Evolutionary conservation across 2,888 invertebrate genomes (phyloP), one percentile per base, ranked within the genome.

Genomic region (Diarsia mendica): DNA sequence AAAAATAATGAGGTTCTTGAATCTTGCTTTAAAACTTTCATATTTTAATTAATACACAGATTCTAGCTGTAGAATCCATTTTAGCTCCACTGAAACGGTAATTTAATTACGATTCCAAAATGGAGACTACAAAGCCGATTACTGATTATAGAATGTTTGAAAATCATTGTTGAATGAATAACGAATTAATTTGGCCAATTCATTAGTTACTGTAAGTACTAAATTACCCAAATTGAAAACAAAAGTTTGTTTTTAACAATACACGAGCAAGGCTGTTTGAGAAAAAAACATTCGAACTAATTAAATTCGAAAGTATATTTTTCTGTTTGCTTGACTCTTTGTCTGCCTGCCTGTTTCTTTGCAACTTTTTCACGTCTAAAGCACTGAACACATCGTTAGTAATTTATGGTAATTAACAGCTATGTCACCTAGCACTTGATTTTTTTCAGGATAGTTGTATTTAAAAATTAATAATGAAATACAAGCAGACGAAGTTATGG

Each of bases 1-100:
- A 78, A 85, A 89, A 88, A 89, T 90, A 87, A 89, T 79, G 83
- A 86, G 80, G 58, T 78, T 80, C 68, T 28, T 55, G 80, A 86
- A 49, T 83, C 75, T 84, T 79, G 71, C 84, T 84, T 83, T 82
- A 82, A 86, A 88, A 89, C 82, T 85, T 89, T 69, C 48, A 79
- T 84, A 80, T 85, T 88, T 79, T 67, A 88, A 80, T 85, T 78
- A 83, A 81, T 28, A 67, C 76, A 73, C 67, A 74, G 70, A 70
- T 78, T 70, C 74, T 63, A 44, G 51, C 18, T 58, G 53, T 48
- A 65, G 63, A 82, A 71, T 82, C 46, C n/a, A 68, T 79, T 73
- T 68, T 78, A 51, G 49, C 48, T 71, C n/a, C 53, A 51, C 66
- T 72, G 13, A 72, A 68, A 58, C 51, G 46, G 44, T 46, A 49